phyloP scores from a whole-genome alignment of 2,113 vertebrate genomes.

The Lasiurus borealis region DNA sequence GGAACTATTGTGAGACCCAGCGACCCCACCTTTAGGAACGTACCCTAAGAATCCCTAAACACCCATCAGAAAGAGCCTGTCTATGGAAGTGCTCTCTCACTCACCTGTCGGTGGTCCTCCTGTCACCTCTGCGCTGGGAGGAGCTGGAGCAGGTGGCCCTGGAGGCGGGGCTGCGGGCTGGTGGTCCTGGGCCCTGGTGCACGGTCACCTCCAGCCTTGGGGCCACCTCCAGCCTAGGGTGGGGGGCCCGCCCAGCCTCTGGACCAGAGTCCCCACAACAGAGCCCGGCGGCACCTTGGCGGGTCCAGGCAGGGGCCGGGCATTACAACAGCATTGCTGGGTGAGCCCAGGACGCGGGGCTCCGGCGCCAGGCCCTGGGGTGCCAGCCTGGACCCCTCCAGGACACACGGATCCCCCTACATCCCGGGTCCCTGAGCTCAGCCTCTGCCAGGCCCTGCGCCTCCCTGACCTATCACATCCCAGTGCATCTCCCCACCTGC shows the following conservation, averaged over 20 bases:
- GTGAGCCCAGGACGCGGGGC: neutral
- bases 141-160: neutral
- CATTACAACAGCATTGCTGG: neutral
- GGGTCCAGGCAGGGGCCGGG: neutral
- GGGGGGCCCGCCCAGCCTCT: neutral
- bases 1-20: no score
- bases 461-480: no score
- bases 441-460: no score
- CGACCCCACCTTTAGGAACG: no score
- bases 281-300: neutral
- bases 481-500: no score
- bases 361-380: neutral
- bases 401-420: accelerated
- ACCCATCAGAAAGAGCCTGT: neutral
- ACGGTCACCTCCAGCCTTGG: neutral
- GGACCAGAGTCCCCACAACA: neutral
- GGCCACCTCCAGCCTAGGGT: neutral
- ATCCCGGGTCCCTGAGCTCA: neutral
- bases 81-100: neutral
- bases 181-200: neutral
- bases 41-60: no score
- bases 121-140: neutral
- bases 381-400: neutral
- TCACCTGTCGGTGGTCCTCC: neutral
- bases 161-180: no score